phyloP scores from a whole-genome alignment of 2,888 invertebrate species.

The Trisateles emortualis region DNA sequence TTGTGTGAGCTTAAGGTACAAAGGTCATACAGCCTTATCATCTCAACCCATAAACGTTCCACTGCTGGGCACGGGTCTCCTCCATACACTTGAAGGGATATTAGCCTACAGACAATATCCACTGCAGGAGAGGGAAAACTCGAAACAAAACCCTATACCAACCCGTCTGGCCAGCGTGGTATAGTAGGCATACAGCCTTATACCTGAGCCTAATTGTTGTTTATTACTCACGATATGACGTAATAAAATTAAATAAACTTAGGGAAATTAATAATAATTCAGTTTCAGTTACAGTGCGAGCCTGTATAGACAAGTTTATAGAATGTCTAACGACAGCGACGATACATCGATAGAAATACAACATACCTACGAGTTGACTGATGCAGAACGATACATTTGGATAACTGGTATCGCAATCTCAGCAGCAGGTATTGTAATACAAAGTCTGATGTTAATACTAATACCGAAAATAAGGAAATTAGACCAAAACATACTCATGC shows the following conservation, averaged over 20 bases:
- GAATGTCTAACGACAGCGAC: slow-evolving; percentile 19
- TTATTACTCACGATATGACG: no score
- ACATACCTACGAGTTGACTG: not conserved
- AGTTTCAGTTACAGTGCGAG: not conserved
- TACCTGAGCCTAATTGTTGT: no score
- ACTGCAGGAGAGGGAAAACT: no score
- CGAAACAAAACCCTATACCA: no score
- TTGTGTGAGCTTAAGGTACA: no score
- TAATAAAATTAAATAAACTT: not conserved
- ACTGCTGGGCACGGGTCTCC: no score
- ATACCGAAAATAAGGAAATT: slow-evolving; percentile 60
- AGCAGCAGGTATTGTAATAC: slow-evolving; percentile 50
- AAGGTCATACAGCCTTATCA: no score
- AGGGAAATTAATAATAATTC: not conserved
- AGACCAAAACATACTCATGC: slow-evolving; percentile 67
- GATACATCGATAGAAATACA: not conserved
- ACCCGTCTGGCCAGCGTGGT: no score
- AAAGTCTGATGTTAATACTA: slow-evolving; percentile 51
- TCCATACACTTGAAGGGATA: no score
- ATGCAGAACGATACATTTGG: slow-evolving; percentile 45
- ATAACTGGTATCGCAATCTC: slow-evolving; percentile 59
- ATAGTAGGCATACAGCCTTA: no score
- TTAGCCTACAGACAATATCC: no score
- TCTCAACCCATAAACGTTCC: no score
- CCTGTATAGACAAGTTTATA: slow-evolving; percentile 1